Evolutionary conservation across 2,797 vertebrate species (phyloP).

Genomic region (Danio albolineatus): DNA sequence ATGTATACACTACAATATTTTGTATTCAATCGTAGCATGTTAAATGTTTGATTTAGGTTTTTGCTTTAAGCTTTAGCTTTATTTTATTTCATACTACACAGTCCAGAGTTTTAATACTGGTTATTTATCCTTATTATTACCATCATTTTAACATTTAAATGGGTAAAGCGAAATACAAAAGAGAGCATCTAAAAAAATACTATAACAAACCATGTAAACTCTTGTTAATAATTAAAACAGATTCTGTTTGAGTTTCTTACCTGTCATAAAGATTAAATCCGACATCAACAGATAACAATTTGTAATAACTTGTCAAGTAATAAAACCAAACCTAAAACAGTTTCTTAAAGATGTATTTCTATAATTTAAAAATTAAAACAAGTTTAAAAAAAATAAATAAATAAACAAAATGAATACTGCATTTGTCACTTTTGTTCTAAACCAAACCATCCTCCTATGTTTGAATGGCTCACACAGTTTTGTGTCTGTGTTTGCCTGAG

Average conservation of each 20-base stretch:
- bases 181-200: background rate
- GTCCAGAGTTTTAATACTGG: no score
- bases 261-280: constrained; percentile 11
- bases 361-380: background rate
- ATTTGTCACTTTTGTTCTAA: background rate
- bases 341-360: background rate
- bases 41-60: no score
- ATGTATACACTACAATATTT: no score
- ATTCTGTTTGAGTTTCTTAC: background rate
- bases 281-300: background rate
- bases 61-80: no score
- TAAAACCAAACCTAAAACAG: background rate
- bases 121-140: no score
- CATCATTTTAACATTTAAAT: background rate
- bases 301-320: background rate
- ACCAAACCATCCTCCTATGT: constrained; percentile 14
- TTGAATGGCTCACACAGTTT: constrained; percentile 46
- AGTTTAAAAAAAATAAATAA: background rate
- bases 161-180: background rate
- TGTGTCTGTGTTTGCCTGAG: constrained; percentile 45
- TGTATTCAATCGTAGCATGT: no score
- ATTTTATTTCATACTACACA: no score
- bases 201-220: background rate
- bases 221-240: constrained; percentile 10
- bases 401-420: background rate